Evolutionary conservation across 2,797 vertebrate genomes (phyloP).

Genomic region (Spondyliosoma cantharus): DNA sequence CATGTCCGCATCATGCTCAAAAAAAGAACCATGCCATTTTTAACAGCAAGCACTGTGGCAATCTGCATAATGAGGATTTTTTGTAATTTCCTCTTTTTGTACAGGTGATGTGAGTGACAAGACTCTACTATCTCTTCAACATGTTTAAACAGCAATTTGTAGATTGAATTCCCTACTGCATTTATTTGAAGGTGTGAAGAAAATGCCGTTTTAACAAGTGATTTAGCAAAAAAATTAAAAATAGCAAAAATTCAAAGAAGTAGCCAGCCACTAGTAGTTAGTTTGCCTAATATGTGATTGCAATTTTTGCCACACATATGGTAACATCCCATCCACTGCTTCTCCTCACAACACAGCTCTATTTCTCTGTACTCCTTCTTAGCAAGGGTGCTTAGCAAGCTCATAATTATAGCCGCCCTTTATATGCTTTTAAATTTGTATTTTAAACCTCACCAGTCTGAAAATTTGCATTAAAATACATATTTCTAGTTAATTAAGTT

Average conservation of each 20-base stretch:
- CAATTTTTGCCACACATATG: neutral
- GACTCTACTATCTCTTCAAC: neutral
- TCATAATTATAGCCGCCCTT: neutral
- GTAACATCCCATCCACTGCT: neutral
- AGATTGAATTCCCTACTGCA: neutral
- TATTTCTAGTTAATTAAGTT: neutral
- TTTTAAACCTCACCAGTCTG: neutral
- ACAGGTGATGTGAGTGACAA: neutral
- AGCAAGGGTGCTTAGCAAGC: neutral
- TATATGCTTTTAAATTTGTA: constrained; percentile 16
- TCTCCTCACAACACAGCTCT: neutral
- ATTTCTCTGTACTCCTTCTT: neutral
- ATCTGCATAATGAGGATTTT: neutral
- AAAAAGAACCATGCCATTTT: neutral
- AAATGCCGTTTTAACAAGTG: neutral
- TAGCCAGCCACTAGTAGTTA: neutral
- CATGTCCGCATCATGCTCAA: constrained; percentile 3
- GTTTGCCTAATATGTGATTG: neutral
- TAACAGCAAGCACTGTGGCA: neutral
- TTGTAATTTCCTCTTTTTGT: neutral
- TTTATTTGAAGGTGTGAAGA: neutral
- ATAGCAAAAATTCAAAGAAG: neutral
- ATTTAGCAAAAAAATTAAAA: too few relatives aligned
- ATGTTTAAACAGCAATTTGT: neutral
- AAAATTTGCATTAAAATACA: neutral